Evolutionary conservation across 2,113 vertebrate genomes (phyloP), one percentile per base, ranked within the genome.

Genomic region (Poeciliopsis occidentalis): DNA sequence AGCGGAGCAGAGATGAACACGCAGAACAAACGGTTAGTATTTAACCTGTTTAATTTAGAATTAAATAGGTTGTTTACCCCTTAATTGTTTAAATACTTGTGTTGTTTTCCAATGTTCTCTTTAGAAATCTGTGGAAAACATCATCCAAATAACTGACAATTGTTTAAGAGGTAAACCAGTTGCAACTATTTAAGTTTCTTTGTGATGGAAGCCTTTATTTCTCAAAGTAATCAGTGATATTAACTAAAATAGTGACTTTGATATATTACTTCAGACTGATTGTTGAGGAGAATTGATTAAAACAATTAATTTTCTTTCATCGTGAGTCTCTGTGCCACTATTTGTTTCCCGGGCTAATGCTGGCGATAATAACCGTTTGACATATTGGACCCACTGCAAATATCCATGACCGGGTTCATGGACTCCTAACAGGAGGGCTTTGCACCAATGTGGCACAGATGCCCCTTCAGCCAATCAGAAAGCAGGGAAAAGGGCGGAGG

Each of bases 341-440:
- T 94, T 92, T 91, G 86, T 91, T 90, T 91, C 80, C 89, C 63
- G 73, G 81, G 84, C 86, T 88, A 92, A 91, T 31, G 69, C 84
- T 85, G 84, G 84, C 91, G 83, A 90, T 92, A 92, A 94, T 92
- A 93, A 92, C 83, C 89, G 77, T 92, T 93, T 93, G 92, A 93
- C 93, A 91, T 67, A 83, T 88, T 67, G 87, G 92, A 88, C 85
- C 78, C 78, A 80, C 79, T 67, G 79, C 86, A 78, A 94, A 93
- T 92, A 87, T 79, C 73, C 86, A 73, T 89, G 84, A 93, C 87
- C 47, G 92, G 84, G 91, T 92, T 90, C 86, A 87, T 72, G 85
- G 88, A 71, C 88, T 91, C 88, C 85, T 88, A 82, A 88, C 83
- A 75, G 86, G 80, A 80, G 87, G 84, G 79, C 75, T 88, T 89